Evolutionary conservation across 2,888 invertebrate species (phyloP), one percentile per base, ranked within the genome.

Genomic region (Oscheius myriophilus): DNA sequence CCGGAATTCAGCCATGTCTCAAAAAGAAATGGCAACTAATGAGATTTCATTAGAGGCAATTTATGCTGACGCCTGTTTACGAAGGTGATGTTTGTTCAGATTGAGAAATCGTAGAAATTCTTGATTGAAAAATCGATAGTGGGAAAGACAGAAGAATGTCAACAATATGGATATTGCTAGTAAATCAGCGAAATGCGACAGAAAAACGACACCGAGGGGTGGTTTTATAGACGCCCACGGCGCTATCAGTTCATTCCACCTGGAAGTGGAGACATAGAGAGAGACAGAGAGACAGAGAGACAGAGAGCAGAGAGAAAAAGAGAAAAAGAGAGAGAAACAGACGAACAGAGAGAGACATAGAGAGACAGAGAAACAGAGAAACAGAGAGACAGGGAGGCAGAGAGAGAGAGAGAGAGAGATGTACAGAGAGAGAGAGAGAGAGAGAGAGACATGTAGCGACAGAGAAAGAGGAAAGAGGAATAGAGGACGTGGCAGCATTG

Each of bases 181-280:
- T 33, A 33, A 33, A 33, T 33, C 33, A 33, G 33, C 33, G 33
- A 54, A 41, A 25, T 54, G 14, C 12, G 16, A 26, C 14, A 26
- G 33, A 26, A 54, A 54, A 26, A 21, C 16, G 58, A 43, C 21
- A 23, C 49, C 11, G 23, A 49, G 49, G 18, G 23, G 49, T 49
- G 11, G 11, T 42, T 58, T 58, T 58, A 58, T 58, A 43, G 58
- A 58, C 43, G 58, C 58, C 58, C 43, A 58, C 42, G 23, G 16
- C 58, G 43, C 58, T 58, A 58, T 58, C 58, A 58, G 58, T 45
- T 23, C 58, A 58, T 58, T 58, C 25, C 43, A 42, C 43, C 1
- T 42, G 41, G 39, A 57, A 2, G 11, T 18, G 16, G 7, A 33
- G 33, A 26, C 21, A 3, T 4, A 14, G 33, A 54, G 11, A 46